These are phyloP conservation scores for Meloidogyne exigua DNA, from an alignment of 1,140 invertebrate genomes.

Conservation along the genomic window DNA sequence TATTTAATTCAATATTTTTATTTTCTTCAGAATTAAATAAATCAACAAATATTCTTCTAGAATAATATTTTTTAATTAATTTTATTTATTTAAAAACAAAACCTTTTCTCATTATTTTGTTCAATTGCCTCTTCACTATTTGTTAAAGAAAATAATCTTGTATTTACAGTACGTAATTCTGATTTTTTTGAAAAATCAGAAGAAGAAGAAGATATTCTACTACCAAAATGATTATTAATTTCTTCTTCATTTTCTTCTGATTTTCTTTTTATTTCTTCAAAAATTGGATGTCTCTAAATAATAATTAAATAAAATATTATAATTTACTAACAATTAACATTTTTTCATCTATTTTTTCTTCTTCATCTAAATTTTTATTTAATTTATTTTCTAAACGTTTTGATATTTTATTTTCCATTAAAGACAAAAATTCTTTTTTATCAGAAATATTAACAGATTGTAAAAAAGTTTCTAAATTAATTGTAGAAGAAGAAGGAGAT, in stretches of 20 bases:
- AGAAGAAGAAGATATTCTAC: not conserved
- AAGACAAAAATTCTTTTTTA: not conserved
- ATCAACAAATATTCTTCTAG: not conserved
- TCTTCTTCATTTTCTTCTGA: not conserved
- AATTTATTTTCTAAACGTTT: not conserved
- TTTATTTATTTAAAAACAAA: too few relatives aligned
- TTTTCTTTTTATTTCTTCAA: conserved; percentile 2
- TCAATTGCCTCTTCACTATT: not conserved
- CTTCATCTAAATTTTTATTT: not conserved
- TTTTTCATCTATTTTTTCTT: not conserved
- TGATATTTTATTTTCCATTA: not conserved
- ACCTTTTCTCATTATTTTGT: not conserved
- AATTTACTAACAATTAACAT: not conserved
- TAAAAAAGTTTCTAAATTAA: not conserved
- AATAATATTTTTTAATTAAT: not conserved
- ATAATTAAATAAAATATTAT: not conserved
- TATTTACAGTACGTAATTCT: not conserved
- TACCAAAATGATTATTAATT: not conserved
- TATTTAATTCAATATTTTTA: not conserved
- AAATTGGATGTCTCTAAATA: not conserved
- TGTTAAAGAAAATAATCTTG: not conserved
- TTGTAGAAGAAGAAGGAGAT: not conserved
- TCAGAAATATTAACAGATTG: not conserved
- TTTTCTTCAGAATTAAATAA: not conserved
- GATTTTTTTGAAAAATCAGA: conserved; percentile 2